Evolutionary conservation across 2,797 vertebrate species (phyloP).

Genomic region (Ciconia nigra): DNA sequence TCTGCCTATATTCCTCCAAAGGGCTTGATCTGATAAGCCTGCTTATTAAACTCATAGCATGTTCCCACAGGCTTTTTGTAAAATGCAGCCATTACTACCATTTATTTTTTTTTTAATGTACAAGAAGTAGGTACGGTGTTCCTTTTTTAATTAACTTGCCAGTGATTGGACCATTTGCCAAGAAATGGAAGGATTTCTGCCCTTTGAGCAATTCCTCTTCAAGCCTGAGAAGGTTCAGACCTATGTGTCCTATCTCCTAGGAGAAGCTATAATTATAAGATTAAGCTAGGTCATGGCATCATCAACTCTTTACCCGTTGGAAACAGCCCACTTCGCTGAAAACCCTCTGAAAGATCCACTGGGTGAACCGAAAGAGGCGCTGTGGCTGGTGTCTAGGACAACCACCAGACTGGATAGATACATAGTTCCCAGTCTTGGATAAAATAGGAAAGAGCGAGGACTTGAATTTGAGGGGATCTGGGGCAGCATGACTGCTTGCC

Average conservation of each 20-base stretch:
- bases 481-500: neutral
- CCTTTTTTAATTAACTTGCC: neutral
- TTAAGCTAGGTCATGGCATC: neutral
- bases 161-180: neutral
- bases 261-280: neutral
- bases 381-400: neutral
- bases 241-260: neutral
- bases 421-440: neutral
- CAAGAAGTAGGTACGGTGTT: neutral
- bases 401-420: neutral
- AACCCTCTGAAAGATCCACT: neutral
- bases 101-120: neutral
- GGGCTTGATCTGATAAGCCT: neutral
- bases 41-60: neutral
- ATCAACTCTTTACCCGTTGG: neutral
- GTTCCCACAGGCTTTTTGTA: neutral
- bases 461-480: neutral
- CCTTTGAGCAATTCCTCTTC: neutral
- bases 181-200: neutral
- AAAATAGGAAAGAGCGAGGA: neutral
- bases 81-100: neutral
- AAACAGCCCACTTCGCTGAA: neutral
- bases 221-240: neutral
- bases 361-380: neutral
- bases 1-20: neutral